Percentiles rank a stretch among this genome's conserved stretches.
Evolutionary conservation across 2,113 vertebrate genomes (phyloP).

Genomic region (Campylorhamphus procurvoides): DNA sequence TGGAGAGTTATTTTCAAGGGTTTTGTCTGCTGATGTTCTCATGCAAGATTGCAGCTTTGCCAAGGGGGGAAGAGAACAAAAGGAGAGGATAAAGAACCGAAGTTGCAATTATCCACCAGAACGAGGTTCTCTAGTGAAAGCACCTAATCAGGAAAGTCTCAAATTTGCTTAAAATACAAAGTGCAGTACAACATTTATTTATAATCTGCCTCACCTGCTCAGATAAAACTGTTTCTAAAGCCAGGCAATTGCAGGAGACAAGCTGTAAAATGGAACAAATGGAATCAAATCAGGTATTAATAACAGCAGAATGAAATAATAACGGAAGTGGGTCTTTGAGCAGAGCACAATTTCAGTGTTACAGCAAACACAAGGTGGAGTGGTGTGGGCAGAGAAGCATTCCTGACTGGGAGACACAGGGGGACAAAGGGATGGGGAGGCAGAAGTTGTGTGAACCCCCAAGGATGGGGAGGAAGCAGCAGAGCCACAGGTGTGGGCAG

Average conservation of each 20-base stretch:
- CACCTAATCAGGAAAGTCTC: slow-evolving; percentile 70
- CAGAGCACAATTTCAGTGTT: background rate
- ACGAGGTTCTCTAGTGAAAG: slow-evolving; percentile 65
- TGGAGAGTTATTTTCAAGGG: slow-evolving; percentile 76
- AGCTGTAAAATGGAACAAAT: slow-evolving; percentile 62
- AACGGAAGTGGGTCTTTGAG: background rate
- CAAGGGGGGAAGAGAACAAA: slow-evolving; percentile 64
- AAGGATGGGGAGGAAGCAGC: fast-evolving
- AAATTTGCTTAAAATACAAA: slow-evolving; percentile 75
- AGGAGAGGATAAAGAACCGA: slow-evolving; percentile 65
- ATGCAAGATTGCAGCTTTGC: slow-evolving; percentile 70
- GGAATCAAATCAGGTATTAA: slow-evolving; percentile 57
- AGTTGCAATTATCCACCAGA: slow-evolving; percentile 67
- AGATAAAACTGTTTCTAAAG: slow-evolving; percentile 69
- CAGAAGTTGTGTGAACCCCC: fast-evolving
- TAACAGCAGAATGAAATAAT: slow-evolving; percentile 34
- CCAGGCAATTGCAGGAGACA: slow-evolving; percentile 59
- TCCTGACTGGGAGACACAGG: fast-evolving
- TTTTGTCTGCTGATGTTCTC: slow-evolving; percentile 72
- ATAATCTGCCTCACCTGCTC: slow-evolving; percentile 63
- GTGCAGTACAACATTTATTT: slow-evolving; percentile 68
- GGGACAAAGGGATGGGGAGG: background rate
- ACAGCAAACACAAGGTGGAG: background rate
- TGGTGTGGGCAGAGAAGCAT: background rate
- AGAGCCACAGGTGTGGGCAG: fast-evolving